Percentiles rank a stretch among this genome's conserved stretches.
phyloP scores from a whole-genome alignment of 92 coral and sea anemone species.

The Porites divaricata region DNA sequence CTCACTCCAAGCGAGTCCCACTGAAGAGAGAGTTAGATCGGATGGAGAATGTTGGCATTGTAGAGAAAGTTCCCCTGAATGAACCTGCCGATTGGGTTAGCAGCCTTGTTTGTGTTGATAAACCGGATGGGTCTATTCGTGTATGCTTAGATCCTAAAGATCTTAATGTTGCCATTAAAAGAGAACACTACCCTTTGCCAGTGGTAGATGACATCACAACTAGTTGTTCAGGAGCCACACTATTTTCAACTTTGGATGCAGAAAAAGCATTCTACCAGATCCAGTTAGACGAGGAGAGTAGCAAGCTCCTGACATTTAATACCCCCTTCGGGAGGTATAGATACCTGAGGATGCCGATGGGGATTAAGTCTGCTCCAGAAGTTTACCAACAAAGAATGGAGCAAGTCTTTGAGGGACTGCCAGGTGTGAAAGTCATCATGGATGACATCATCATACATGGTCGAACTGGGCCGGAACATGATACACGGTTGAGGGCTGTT shows the following conservation, averaged over 20 bases:
- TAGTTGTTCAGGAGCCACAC: slow-evolving; percentile 30
- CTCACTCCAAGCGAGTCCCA: background rate
- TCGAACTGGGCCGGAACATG: slow-evolving; percentile 12
- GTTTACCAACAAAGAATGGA: no score
- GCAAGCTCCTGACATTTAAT: slow-evolving; percentile 23
- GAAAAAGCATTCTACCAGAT: slow-evolving; percentile 49
- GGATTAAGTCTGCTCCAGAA: slow-evolving; percentile 36
- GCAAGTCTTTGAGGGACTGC: no score
- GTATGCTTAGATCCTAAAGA: slow-evolving; percentile 44
- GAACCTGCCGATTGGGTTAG: slow-evolving; percentile 7
- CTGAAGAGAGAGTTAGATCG: background rate
- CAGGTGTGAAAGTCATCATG: slow-evolving; percentile 33
- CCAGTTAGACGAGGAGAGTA: slow-evolving; percentile 15
- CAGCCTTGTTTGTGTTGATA: background rate
- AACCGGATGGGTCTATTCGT: slow-evolving; percentile 34
- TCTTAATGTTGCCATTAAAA: background rate
- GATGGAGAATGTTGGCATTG: slow-evolving; percentile 42
- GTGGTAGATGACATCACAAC: slow-evolving; percentile 30
- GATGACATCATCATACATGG: background rate
- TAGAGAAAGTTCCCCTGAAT: slow-evolving; percentile 33
- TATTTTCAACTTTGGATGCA: slow-evolving; percentile 48
- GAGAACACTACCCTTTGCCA: slow-evolving; percentile 43
- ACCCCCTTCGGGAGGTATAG: slow-evolving; percentile 47
- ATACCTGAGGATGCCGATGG: slow-evolving; percentile 41
- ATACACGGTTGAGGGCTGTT: background rate